phyloP scores from a whole-genome alignment of 2,113 vertebrate species.

The Felis chaus region DNA sequence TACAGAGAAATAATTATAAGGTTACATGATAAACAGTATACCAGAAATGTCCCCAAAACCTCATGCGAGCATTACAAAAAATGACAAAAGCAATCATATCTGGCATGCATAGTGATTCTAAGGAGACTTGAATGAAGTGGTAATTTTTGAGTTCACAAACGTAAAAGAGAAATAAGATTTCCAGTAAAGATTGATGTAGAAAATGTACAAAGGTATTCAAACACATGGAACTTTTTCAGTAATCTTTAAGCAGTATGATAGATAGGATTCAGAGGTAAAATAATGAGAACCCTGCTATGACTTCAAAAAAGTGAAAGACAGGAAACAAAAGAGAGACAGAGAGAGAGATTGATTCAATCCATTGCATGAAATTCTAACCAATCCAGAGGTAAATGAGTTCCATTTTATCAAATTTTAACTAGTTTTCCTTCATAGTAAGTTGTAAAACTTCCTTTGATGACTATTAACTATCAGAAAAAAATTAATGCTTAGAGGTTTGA shows the following conservation, averaged over 20 bases:
- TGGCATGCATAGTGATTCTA: not conserved
- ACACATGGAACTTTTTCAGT: not conserved
- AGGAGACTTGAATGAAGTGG: not conserved
- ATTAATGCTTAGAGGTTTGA: not conserved
- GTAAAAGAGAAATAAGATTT: not conserved
- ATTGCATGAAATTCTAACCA: not conserved
- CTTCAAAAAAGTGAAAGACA: not conserved
- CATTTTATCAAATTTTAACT: not conserved
- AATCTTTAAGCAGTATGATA: not conserved
- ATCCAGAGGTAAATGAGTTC: not conserved
- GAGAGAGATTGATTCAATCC: not conserved
- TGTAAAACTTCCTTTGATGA: not conserved
- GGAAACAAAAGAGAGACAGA: not conserved
- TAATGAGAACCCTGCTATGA: not conserved
- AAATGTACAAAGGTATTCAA: not conserved
- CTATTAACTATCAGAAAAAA: not conserved
- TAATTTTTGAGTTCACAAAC: not conserved
- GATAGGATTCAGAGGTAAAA: not conserved
- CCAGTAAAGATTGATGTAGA: not conserved
- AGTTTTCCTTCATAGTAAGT: not conserved
- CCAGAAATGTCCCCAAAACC: not conserved
- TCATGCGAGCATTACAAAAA: not conserved
- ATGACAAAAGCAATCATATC: not conserved
- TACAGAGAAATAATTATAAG: not conserved
- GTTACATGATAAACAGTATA: not conserved